Evolutionary conservation across 2,888 invertebrate genomes (phyloP).

Genomic region (Drosophila melanosoma): DNA sequence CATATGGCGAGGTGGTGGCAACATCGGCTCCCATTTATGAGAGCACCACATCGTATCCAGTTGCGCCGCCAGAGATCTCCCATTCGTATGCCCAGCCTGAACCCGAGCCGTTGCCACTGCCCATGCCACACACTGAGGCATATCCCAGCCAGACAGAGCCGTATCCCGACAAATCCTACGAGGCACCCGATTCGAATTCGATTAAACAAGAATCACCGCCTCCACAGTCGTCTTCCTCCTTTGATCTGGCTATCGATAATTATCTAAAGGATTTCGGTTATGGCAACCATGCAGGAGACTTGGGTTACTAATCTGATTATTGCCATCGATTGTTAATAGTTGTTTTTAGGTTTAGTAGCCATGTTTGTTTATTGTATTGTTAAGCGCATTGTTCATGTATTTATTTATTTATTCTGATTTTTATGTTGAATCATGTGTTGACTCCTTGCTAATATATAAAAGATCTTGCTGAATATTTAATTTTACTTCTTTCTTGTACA

Average conservation of each 20-base stretch:
- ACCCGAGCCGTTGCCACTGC: slow-evolving; percentile 20
- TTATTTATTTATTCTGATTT: slow-evolving; percentile 17
- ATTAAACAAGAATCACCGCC: slow-evolving; percentile 44
- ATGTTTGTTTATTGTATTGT: slow-evolving; percentile 10
- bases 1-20: slow-evolving; percentile 60
- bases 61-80: slow-evolving; percentile 16
- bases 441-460: slow-evolving; percentile 12
- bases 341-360: slow-evolving; percentile 50
- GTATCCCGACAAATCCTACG: slow-evolving; percentile 58
- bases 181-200: slow-evolving; percentile 29
- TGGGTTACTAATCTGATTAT: slow-evolving; percentile 51
- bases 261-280: slow-evolving; percentile 74
- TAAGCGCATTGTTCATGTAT: slow-evolving; percentile 13
- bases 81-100: slow-evolving; percentile 36
- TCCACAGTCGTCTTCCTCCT: slow-evolving; percentile 53
- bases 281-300: slow-evolving; percentile 64
- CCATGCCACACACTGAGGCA: slow-evolving; percentile 49
- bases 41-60: slow-evolving; percentile 53
- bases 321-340: slow-evolving; percentile 38
- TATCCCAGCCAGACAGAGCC: slow-evolving; percentile 49
- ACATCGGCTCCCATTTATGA: slow-evolving; percentile 61
- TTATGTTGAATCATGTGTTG: slow-evolving; percentile 2
- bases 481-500: background rate
- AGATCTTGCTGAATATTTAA: background rate
- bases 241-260: slow-evolving; percentile 72